These are phyloP conservation scores for Harpagifer antarcticus DNA, from an alignment of 2,797 vertebrate genomes.

Conservation along the genomic window DNA sequence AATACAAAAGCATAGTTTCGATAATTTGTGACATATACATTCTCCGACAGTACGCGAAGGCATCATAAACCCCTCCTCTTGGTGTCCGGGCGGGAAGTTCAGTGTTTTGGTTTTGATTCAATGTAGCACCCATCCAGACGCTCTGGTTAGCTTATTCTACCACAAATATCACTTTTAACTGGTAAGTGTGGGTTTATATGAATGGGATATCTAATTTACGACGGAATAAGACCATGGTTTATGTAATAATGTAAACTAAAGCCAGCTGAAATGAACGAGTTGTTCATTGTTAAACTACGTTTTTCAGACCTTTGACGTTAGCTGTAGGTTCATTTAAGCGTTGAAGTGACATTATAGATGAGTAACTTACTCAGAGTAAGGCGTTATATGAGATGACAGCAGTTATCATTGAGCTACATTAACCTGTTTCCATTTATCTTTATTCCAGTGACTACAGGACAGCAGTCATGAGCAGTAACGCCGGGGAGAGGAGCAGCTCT, in stretches of 20 bases:
- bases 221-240: fast-evolving
- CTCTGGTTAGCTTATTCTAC: fast-evolving
- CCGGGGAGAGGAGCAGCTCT: conserved; percentile 33
- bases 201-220: background rate
- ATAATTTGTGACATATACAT: fast-evolving
- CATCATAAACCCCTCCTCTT: conserved; percentile 40
- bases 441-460: background rate
- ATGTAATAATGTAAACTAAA: background rate
- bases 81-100: conserved; percentile 68
- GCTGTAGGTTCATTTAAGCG: background rate
- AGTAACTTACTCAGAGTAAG: too few species aligned
- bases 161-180: background rate
- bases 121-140: background rate
- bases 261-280: background rate
- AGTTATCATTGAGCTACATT: too few species aligned
- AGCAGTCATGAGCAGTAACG: conserved; percentile 54
- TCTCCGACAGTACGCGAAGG: conserved; percentile 39
- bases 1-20: background rate
- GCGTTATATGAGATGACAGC: too few species aligned
- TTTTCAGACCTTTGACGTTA: background rate
- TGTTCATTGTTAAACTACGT: too few species aligned
- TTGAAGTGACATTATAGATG: background rate
- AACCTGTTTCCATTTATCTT: background rate
- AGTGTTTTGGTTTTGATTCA: background rate
- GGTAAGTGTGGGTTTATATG: conserved; percentile 13